Base-by-base conservation (phyloP, 2,888 invertebrate genomes). In the Drosophila neonasuta region DNA sequence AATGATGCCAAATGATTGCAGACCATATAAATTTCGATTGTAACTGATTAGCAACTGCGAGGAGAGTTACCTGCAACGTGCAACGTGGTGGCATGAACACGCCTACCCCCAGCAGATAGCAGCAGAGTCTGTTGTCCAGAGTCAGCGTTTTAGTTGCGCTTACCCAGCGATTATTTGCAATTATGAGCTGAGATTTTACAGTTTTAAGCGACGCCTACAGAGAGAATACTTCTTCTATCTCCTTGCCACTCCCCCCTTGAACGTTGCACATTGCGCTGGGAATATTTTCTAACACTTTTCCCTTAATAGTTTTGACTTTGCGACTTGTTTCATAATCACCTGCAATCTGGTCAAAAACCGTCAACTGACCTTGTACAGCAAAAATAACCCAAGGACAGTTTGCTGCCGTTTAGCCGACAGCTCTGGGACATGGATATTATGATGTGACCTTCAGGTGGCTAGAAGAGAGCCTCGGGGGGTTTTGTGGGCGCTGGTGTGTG, bases 1-100 rank as follows among this genome's bases (percentile, higher is more conserved):
- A 88, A 89, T 88, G 83, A 89, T 89, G 84, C 82, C 79, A 87
- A 78, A 85, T 89, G 78, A 89, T 89, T 80, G 89, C 79, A 76
- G 88, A 89, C 88, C 89, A 89, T 89, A 88, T 85, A 83, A 83
- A 87, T 87, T 75, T 80, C 88, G 88, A 87, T 88, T 86, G 84
- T 76, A 71, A 68, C 76, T 80, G 81, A 81, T 81, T 83, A 83
- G 66, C 63, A 52, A 44, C 45, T 24, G 20, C 29, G 30, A 11
- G 42, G 20, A 34, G 30, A 11, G 42, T 41, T 65, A 63, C 68
- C 52, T 67, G 48, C 42, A 51, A 50, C 63, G 30, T 24, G 24
- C 24, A 24, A 24, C 24, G 6, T 24, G 24, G 24, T 55, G 17
- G 45, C 13, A 11, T 24, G 36, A 46, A 11, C 56, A 71, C 69